These are phyloP conservation scores for Taphrorychus bicolor DNA, from an alignment of 2,888 invertebrate genomes.

Conservation along the genomic window DNA sequence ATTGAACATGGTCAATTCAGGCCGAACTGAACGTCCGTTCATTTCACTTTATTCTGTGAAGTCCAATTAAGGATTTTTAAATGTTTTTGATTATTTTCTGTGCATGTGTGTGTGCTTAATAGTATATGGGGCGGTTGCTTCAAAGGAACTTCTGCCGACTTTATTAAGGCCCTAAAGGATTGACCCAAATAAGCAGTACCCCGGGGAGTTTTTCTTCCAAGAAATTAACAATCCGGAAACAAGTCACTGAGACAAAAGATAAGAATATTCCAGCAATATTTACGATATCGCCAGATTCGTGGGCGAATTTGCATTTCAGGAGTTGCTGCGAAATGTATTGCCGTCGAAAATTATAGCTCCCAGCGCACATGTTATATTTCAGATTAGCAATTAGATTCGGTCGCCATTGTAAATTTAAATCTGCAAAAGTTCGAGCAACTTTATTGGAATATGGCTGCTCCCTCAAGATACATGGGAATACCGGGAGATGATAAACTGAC, in stretches of 20 bases:
- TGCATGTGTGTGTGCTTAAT: slow-evolving; percentile 46
- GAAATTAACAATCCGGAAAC: slow-evolving; percentile 7
- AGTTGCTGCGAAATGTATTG: slow-evolving; percentile 34
- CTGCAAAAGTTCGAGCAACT: slow-evolving; percentile 33
- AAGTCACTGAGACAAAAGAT: slow-evolving; percentile 19
- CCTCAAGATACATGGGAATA: slow-evolving; percentile 20
- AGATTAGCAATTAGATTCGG: slow-evolving; percentile 42
- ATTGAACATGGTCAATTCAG: slow-evolving; percentile 52
- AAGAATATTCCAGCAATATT: slow-evolving; percentile 29
- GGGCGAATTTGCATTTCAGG: slow-evolving; percentile 32
- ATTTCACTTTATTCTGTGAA: slow-evolving; percentile 50
- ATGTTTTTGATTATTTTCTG: slow-evolving; percentile 54
- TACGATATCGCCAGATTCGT: slow-evolving; percentile 36
- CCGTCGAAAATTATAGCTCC: slow-evolving; percentile 39
- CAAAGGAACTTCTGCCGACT: slow-evolving; percentile 41
- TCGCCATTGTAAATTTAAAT: slow-evolving; percentile 39
- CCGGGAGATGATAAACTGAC: not conserved
- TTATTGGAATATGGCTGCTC: slow-evolving; percentile 36
- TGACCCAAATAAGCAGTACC: not conserved
- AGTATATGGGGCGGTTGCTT: slow-evolving; percentile 48
- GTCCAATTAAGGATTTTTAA: slow-evolving; percentile 54
- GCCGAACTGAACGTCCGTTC: slow-evolving; percentile 47
- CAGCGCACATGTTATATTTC: slow-evolving; percentile 42
- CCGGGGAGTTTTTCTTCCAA: not conserved
- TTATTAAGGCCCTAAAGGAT: not conserved